A percentile compares a stretch with the other conserved stretches of the same genome.
phyloP scores from a whole-genome alignment of 2,888 invertebrate species.

The Lycophotia porphyrea region DNA sequence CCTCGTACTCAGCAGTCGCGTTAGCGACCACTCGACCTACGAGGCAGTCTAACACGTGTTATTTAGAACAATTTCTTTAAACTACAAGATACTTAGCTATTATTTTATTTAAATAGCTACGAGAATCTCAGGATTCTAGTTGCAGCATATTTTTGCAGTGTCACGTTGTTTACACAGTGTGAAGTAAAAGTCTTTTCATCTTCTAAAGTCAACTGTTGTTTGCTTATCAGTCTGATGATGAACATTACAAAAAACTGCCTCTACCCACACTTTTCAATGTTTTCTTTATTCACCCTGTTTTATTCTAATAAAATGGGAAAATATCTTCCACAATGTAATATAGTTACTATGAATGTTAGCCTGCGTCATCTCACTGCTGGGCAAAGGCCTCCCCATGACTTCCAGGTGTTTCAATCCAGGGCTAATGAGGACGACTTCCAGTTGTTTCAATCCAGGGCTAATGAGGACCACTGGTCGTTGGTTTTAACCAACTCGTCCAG shows the following conservation, averaged over 20 bases:
- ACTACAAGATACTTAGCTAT: not conserved
- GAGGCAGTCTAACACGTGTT: conserved; percentile 29
- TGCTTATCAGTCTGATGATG: not conserved
- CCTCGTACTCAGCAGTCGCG: no score
- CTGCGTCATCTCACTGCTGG: no score
- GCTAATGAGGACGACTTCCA: no score
- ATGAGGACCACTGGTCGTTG: no score
- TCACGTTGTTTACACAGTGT: not conserved
- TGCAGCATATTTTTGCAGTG: no score
- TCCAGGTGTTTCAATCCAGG: no score
- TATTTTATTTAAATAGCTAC: not conserved
- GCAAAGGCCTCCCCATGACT: no score
- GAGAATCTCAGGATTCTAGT: not conserved
- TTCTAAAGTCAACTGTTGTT: not conserved
- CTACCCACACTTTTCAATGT: not conserved
- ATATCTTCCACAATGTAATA: not conserved
- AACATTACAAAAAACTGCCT: not conserved
- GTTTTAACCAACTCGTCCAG: no score
- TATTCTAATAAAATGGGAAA: not conserved
- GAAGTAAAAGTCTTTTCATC: not conserved
- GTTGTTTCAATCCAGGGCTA: no score
- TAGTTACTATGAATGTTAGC: no score
- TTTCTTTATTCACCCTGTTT: not conserved
- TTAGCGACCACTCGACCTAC: no score
- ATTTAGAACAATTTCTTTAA: not conserved